These are phyloP conservation scores for Hemibagrus wyckioides DNA, from an alignment of 2,113 vertebrate species.

Conservation along the genomic window DNA sequence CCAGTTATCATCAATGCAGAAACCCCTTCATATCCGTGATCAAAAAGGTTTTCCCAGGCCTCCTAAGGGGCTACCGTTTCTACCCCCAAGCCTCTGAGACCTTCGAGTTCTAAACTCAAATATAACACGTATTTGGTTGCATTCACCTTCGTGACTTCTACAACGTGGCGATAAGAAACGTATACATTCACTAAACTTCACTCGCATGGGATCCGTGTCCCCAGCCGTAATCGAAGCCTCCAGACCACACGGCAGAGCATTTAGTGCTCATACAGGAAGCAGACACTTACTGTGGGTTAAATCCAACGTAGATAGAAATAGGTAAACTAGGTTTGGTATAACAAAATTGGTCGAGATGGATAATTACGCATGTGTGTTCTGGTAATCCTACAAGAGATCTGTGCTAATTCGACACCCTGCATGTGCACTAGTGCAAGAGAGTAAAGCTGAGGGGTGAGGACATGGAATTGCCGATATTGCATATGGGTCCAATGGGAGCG, in stretches of 20 bases:
- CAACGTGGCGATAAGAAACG: neutral
- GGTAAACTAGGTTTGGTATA: constrained; percentile 58
- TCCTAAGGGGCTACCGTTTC: neutral
- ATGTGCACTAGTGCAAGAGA: constrained; percentile 72
- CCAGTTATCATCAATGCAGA: neutral
- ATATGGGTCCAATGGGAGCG: constrained; percentile 51
- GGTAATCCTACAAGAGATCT: constrained; percentile 45
- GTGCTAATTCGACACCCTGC: constrained; percentile 63
- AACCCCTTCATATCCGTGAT: neutral
- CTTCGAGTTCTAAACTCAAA: neutral
- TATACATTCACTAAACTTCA: constrained; percentile 34
- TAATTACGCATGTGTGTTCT: constrained; percentile 37
- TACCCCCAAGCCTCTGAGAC: neutral
- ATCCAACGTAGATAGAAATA: constrained; percentile 45
- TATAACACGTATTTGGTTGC: constrained; percentile 34
- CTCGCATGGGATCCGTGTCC: neutral
- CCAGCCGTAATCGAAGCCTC: neutral
- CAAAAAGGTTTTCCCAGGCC: too few relatives aligned
- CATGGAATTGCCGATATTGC: constrained; percentile 57
- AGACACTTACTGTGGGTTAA: constrained; percentile 44
- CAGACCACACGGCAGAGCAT: neutral
- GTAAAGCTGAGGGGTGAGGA: constrained; percentile 70
- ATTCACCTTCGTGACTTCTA: constrained; percentile 8
- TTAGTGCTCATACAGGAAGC: constrained; percentile 24
- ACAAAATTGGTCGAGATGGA: constrained; percentile 51